Conservation (phyloP, 2,113 vertebrate species). For the Peromyscus leucopus region DNA sequence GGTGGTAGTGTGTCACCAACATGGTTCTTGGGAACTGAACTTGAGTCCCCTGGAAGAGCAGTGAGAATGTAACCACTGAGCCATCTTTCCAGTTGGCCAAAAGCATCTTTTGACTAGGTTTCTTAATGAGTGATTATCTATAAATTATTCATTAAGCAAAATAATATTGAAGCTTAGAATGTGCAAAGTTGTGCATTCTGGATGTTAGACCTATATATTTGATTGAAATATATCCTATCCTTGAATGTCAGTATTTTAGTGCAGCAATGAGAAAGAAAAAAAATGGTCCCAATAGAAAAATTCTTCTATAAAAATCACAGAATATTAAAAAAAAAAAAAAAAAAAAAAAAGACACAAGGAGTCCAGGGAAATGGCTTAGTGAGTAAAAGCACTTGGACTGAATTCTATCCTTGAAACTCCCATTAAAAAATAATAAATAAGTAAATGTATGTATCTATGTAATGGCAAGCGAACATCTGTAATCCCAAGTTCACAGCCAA, state of each 20-base stretch:
- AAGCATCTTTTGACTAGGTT: neutral
- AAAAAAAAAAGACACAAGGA: neutral
- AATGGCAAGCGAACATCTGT: neutral
- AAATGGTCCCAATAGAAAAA: constrained; percentile 4
- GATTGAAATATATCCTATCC: neutral
- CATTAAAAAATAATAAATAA: neutral
- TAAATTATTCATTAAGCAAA: constrained; percentile 38
- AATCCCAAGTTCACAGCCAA: neutral
- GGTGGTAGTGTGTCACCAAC: neutral
- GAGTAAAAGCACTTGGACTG: neutral
- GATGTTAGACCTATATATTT: neutral
- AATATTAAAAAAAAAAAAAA: neutral
- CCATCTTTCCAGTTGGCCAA: too few species aligned
- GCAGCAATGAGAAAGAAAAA: constrained; percentile 3
- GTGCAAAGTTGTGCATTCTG: neutral
- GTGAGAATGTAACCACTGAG: neutral
- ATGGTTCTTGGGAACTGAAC: neutral
- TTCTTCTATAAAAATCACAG: constrained; percentile 40
- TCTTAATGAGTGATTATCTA: neutral
- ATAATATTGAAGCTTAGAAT: neutral
- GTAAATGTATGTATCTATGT: neutral
- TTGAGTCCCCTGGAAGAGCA: neutral
- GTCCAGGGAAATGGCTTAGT: neutral
- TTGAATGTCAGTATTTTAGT: neutral
- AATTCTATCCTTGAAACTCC: neutral